Base-by-base conservation (phyloP, 2,888 invertebrate genomes). In the Sesia bembeciformis region DNA sequence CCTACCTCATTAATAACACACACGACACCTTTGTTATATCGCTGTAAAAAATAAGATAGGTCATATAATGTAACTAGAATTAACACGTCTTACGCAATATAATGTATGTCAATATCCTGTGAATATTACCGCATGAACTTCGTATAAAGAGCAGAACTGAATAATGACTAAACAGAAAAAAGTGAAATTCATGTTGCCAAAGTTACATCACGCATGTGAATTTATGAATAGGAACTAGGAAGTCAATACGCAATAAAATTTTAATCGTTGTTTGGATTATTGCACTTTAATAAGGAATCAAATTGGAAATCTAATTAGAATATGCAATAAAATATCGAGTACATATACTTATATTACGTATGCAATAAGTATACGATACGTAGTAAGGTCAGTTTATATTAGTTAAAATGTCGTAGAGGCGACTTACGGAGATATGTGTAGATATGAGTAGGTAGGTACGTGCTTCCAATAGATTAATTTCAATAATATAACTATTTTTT, bases 1-100 rank as follows among this genome's bases (percentile, higher is more conserved):
- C 85, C 84, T 81, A 86, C 85, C 84, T 73, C 53, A 58, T 84
- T 79, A 53, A 80, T 68, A 53, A 81, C 55, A 64, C 87, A 88
- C 56, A 74, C 60, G 49, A 86, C 76, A 62, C 82, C 80, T 58
- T 77, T 82, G 60, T 78, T 86, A 63, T 80, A 86, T 53, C 59
- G 59, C 86, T 86, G 82, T 57, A 81, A 83, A 62, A 64, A 3
- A 46, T 46, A 46, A n/a, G 40, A 7, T 46, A 8, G n/a, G 23
- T 46, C 46, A 40, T 43, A 39, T 52, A 40, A 54, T 51, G 41
- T 54, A 51, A 38, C 40, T 40, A 49, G 38, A 7, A 49, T 49
- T 40, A 49, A 49, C 49, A 53, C n/a, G 40, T 40, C 38, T 39
- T 39, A n/a, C 46, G 8, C 39, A 23, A 53, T 39, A 53, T 7